A percentile compares a stretch with the other conserved stretches of the same genome.
Conservation (phyloP, 2,113 vertebrate genomes). For the Campylorhamphus procurvoides region DNA sequence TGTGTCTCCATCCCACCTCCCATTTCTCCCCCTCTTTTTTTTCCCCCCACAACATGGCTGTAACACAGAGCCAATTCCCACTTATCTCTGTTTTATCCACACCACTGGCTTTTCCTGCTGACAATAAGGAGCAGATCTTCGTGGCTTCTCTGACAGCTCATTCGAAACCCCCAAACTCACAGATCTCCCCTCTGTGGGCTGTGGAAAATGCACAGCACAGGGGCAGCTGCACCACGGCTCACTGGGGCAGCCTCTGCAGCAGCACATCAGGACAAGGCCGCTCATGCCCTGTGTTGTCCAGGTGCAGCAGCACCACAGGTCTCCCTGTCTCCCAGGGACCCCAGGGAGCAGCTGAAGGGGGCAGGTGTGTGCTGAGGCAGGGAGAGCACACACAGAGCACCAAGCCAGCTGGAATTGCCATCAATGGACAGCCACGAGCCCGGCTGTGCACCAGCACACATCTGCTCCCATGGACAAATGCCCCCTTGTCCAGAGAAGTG, state of each 20-base stretch:
- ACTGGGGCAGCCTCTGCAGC: too few relatives aligned
- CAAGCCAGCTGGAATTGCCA: background rate
- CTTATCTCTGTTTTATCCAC: background rate
- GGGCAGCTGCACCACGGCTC: too few relatives aligned
- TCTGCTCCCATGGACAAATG: background rate
- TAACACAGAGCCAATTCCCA: background rate
- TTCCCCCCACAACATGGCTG: background rate
- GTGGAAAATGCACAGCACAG: too few relatives aligned
- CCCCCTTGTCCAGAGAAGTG: background rate
- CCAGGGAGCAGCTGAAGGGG: too few relatives aligned
- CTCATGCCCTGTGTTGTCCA: background rate
- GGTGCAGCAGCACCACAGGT: background rate
- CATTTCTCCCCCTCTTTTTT: background rate
- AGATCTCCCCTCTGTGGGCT: too few relatives aligned
- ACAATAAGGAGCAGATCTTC: background rate
- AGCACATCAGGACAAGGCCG: background rate
- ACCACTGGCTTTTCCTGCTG: background rate
- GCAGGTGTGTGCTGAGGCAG: background rate
- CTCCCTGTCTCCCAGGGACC: background rate
- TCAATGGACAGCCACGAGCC: accelerated
- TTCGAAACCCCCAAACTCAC: background rate
- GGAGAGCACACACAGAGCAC: background rate
- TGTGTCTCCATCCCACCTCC: background rate
- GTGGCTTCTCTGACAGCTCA: background rate
- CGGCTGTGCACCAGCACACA: background rate